Conservation (phyloP, 2,113 vertebrate genomes). For the Crotalus horridus region DNA sequence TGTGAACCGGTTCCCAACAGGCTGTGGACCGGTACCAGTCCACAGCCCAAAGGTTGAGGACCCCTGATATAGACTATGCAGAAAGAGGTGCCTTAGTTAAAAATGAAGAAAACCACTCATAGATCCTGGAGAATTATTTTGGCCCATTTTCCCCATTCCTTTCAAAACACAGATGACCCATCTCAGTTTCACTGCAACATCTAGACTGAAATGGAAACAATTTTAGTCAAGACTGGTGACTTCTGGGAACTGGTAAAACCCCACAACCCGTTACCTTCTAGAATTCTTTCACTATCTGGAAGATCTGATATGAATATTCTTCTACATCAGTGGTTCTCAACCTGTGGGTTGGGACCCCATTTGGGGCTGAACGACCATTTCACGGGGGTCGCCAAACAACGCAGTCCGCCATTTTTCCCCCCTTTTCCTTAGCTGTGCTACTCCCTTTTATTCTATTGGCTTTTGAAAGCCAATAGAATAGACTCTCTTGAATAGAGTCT, state of each 20-base stretch:
- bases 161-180: neutral
- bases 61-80: neutral
- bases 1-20: neutral
- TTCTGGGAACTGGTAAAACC: neutral
- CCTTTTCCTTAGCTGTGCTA: too few species aligned
- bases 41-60: neutral
- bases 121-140: neutral
- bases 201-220: neutral
- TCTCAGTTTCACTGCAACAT: neutral
- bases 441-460: too few species aligned
- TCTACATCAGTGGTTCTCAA: neutral
- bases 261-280: neutral
- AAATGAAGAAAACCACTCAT: neutral
- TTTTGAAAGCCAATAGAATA: too few species aligned
- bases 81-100: neutral
- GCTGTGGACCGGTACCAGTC: neutral
- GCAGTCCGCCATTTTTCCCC: too few species aligned
- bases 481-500: too few species aligned
- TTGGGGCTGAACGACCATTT: too few species aligned
- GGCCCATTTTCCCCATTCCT: neutral
- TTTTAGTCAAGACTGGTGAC: neutral
- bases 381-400: too few species aligned
- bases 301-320: too few species aligned
- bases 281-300: neutral
- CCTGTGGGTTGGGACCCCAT: too few species aligned